Conservation (phyloP, 2,113 vertebrate species). For the Nestor notabilis region DNA sequence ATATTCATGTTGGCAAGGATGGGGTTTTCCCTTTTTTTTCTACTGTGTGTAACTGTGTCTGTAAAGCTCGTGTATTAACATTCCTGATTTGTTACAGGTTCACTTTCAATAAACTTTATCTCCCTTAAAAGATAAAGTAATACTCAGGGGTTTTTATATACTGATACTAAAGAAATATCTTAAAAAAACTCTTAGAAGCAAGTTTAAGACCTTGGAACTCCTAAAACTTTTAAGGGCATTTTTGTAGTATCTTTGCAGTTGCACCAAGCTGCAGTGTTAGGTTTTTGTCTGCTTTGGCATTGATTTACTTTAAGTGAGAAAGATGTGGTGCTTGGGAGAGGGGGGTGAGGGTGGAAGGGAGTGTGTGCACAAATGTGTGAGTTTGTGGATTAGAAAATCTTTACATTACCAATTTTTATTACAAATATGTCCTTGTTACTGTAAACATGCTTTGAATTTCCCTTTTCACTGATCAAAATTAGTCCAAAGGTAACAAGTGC, state of each 20-base stretch:
- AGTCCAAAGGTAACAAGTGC: background rate
- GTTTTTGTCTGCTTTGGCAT: background rate
- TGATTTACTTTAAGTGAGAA: background rate
- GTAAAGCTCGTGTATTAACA: background rate
- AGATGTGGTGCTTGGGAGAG: background rate
- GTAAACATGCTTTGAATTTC: background rate
- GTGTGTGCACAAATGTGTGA: background rate
- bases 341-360: background rate
- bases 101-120: background rate
- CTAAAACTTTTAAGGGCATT: background rate
- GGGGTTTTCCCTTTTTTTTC: background rate
- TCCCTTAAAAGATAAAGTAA: background rate
- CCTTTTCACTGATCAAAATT: background rate
- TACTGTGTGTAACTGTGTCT: background rate
- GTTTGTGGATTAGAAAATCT: background rate
- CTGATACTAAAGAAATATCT: background rate
- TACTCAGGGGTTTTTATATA: background rate
- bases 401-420: background rate
- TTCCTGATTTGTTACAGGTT: background rate
- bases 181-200: fast-evolving
- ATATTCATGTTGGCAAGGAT: background rate
- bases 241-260: background rate
- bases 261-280: background rate
- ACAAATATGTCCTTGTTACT: background rate
- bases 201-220: background rate